These are phyloP conservation scores for Zootermopsis nevadensis DNA, from an alignment of 2,888 invertebrate genomes.

Conservation along the genomic window DNA sequence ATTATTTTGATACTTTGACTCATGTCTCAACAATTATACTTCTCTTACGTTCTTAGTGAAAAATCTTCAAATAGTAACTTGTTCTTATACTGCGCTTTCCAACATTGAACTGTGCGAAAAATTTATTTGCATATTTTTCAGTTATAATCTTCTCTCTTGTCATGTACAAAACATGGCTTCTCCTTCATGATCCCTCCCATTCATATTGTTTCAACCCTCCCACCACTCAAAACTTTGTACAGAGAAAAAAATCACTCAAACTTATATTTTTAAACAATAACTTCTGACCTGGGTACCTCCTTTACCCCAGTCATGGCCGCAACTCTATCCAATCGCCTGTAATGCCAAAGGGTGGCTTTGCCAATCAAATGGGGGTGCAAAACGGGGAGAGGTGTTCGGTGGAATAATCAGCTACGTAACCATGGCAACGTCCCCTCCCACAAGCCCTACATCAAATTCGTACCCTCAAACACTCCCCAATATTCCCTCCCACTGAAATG, in stretches of 20 bases:
- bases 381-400: conserved; percentile 26
- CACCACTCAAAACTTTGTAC: neutral
- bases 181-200: conserved; percentile 16
- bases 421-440: conserved; percentile 46
- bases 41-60: neutral
- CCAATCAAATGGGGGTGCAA: conserved; percentile 45
- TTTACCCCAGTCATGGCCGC: conserved; percentile 31
- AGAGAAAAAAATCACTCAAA: neutral
- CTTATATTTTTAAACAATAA: conserved; percentile 23
- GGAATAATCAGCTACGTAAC: conserved; percentile 48
- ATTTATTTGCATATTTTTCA: neutral
- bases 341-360: conserved; percentile 47
- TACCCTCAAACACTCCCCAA: conserved; percentile 23
- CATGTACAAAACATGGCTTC: conserved; percentile 12
- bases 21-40: no score
- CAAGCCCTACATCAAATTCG: conserved; percentile 12
- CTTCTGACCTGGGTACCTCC: conserved; percentile 30
- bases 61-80: neutral
- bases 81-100: neutral
- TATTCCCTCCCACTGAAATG: conserved; percentile 13
- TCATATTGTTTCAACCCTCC: conserved; percentile 10
- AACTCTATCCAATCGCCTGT: conserved; percentile 48
- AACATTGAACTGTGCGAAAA: conserved; percentile 11
- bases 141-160: neutral
- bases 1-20: no score